These are phyloP conservation scores for Nomada goodeniana DNA, from an alignment of 2,888 invertebrate species.

Conservation along the genomic window DNA sequence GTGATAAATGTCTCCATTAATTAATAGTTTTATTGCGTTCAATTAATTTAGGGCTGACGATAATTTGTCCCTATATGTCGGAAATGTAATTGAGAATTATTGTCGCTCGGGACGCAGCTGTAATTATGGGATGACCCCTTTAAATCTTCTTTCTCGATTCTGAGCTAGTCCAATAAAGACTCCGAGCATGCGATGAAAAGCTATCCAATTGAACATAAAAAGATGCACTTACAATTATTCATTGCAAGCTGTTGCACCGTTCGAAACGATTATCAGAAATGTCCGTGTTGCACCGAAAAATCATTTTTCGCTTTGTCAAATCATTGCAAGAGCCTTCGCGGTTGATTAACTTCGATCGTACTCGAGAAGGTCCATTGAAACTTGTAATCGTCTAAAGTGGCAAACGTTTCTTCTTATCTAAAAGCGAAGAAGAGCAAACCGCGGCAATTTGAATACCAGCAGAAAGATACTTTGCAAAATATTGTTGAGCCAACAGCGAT, in stretches of 20 bases:
- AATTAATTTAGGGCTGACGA: neutral
- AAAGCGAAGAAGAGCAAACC: neutral
- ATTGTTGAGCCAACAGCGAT: too few relatives aligned
- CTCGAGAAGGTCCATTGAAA: neutral
- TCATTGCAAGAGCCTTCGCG: too few relatives aligned
- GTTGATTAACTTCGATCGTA: neutral
- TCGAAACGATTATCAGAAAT: neutral
- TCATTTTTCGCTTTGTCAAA: too few relatives aligned
- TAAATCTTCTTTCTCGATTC: constrained; percentile 23
- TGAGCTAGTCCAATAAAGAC: neutral
- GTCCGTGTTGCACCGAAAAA: too few relatives aligned
- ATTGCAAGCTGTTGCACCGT: too few relatives aligned
- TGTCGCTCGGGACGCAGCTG: neutral
- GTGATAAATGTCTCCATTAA: neutral
- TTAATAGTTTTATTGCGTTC: neutral
- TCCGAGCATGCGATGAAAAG: neutral
- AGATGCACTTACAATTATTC: too few relatives aligned
- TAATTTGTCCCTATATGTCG: constrained; percentile 8
- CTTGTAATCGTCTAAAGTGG: neutral
- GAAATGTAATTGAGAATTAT: constrained; percentile 23
- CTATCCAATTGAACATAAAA: neutral
- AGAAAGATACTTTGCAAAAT: neutral
- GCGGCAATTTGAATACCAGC: neutral
- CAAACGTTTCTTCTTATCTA: neutral
- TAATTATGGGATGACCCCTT: neutral